Evolutionary conservation across 2,888 invertebrate species (phyloP), one percentile per base, ranked within the genome.

Genomic region (Sminthurides aquaticus): DNA sequence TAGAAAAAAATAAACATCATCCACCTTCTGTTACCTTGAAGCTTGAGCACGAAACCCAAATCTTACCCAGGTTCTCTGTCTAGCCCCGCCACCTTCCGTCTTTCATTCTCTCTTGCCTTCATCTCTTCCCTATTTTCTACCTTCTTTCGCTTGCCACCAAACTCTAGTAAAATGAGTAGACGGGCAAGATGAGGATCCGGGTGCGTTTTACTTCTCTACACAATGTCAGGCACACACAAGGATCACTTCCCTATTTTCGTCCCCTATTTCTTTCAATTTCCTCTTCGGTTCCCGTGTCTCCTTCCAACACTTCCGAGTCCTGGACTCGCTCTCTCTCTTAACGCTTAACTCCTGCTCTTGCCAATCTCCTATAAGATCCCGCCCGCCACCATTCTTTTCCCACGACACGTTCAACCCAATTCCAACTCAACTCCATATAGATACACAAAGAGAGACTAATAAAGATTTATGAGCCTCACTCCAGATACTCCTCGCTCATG

Each of bases 361-460:
- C 43, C 8, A 34, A 15, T 34, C 43, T 34, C 5, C 43, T 5
- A 34, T 15, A 11, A 34, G 15, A 34, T 34, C 43, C 15, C 43
- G 8, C 43, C 15, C 15, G 43, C 43, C 5, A 5, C 5, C 8
- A 34, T 52, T 20, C 52, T 8, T 52, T 18, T 15, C 5, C 22
- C 22, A 15, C 22, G 8, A 15, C 52, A 20, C 5, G 20, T 52
- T 18, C 52, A 20, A 18, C 52, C 5, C 52, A 52, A 8, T 52
- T 52, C 52, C 52, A 5, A 8, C 52, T 20, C 20, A 43, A 15
- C 52, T 52, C 52, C 22, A 52, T 15, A 43, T 43, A 18, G 18
- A 43, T 15, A 52, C 52, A 52, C 52, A 18, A 52, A 8, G 52
- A 22, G 11, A 52, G 52, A 15, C 52, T 52, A 52, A 52, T 52